Evolutionary conservation across 2,888 invertebrate species (phyloP), one percentile per base, ranked within the genome.

Genomic region (Drosophila subquinaria): DNA sequence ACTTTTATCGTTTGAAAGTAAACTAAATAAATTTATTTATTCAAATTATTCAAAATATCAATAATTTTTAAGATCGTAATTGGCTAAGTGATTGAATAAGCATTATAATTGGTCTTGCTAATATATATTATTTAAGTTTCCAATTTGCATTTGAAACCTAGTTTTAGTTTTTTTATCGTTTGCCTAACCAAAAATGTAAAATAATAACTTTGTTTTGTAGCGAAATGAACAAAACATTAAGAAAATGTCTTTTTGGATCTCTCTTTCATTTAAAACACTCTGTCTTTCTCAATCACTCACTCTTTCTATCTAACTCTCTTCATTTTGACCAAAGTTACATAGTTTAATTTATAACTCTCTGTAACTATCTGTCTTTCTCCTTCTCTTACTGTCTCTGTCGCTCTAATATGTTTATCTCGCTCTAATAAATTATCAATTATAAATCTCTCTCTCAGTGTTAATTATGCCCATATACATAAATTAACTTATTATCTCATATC

Each of bases 231-330:
- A 74, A 78, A 84, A 83, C 76, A 81, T 69, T 51, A 69, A 52
- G 48, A 90, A 92, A 92, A 92, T 92, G 92, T 92, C 92, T 91
- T 91, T 83, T 92, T 92, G 92, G 92, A 92, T 92, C 92, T 92
- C 92, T 92, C 92, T 91, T 80, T 76, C 68, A 48, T 63, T 62
- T 71, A 52, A 64, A 76, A 69, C 72, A 51, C 62, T 69, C 67
- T 73, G 56, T 69, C 53, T 73, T 45, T 69, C 61, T 76, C 42
- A 74, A 50, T 72, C 35, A 59, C 20, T 50, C 27, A 51, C 10
- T 47, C 43, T 60, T 38, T 47, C 64, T 79, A 68, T 69, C n/a
- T 57, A 23, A 43, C 50, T 27, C 36, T 50, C 57, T 30, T 35
- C 13, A 43, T 55, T 61, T 61, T 17, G 15, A 38, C 33, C 20